phyloP scores from a whole-genome alignment of 2,113 vertebrate genomes.

The Scomber scombrus region DNA sequence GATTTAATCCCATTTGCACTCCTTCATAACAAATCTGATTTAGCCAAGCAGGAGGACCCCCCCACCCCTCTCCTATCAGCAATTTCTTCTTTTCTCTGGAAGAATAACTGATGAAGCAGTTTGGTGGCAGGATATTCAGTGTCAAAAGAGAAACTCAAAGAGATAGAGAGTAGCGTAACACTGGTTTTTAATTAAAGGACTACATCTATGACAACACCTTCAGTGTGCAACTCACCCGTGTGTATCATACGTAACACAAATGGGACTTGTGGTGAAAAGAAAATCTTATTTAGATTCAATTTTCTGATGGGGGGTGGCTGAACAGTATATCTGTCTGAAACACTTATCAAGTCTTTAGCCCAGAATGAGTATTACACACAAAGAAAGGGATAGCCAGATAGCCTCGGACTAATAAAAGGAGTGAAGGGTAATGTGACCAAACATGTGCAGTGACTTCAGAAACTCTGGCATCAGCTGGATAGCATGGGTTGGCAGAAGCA shows the following conservation, averaged over 20 bases:
- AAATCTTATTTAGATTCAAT: slow-evolving; percentile 85
- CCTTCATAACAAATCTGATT: slow-evolving; percentile 40
- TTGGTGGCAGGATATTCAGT: slow-evolving; percentile 6
- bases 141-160: slow-evolving; percentile 18
- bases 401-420: slow-evolving; percentile 32
- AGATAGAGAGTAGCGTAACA: slow-evolving; percentile 29
- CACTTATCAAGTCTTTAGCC: slow-evolving; percentile 59
- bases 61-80: slow-evolving; percentile 14
- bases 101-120: slow-evolving; percentile 42
- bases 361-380: slow-evolving; percentile 44
- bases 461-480: not conserved
- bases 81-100: slow-evolving; percentile 20
- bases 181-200: slow-evolving; percentile 66
- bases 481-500: not conserved
- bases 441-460: slow-evolving; percentile 16
- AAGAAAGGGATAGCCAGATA: slow-evolving; percentile 21
- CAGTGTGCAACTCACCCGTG: slow-evolving; percentile 31
- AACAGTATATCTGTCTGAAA: slow-evolving; percentile 74
- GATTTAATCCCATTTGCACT: slow-evolving; percentile 44
- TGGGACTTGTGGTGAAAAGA: slow-evolving; percentile 50
- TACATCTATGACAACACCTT: slow-evolving; percentile 44
- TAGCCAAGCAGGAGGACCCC: slow-evolving; percentile 7
- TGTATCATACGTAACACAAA: slow-evolving; percentile 61
- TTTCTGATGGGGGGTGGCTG: slow-evolving; percentile 80
- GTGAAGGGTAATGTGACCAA: slow-evolving; percentile 19